Conservation (phyloP, 2,888 invertebrate species). For the Drosophila quinaria region DNA sequence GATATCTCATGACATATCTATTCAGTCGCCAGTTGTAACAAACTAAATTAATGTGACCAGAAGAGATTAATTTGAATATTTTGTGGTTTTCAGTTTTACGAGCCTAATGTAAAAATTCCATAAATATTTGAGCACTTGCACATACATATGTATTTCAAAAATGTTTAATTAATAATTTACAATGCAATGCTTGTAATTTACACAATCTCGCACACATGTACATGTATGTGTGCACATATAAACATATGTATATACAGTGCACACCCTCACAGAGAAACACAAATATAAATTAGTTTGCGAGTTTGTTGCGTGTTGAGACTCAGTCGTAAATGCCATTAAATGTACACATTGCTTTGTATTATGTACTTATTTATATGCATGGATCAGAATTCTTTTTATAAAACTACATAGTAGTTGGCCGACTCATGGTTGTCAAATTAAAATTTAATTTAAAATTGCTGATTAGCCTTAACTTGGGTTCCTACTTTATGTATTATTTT, state of each 20-base stretch:
- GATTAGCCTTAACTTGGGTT: no score
- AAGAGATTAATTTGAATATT: conserved; percentile 9
- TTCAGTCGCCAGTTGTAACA: not conserved
- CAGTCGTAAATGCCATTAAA: conserved; percentile 51
- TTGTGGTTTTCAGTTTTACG: conserved; percentile 9
- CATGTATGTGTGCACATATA: no score
- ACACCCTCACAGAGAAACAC: not conserved
- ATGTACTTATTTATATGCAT: conserved; percentile 8
- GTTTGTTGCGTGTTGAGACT: conserved; percentile 21
- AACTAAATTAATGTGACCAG: conserved; percentile 3
- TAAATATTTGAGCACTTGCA: conserved; percentile 31
- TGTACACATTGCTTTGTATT: conserved; percentile 36
- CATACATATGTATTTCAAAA: conserved; percentile 55
- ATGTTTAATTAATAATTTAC: conserved; percentile 54
- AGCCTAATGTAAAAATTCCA: conserved; percentile 19
- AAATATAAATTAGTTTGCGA: conserved; percentile 3
- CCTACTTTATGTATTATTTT: no score
- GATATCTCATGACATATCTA: no score
- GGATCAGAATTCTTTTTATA: not conserved
- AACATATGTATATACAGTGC: no score
- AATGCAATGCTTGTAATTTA: conserved; percentile 46
- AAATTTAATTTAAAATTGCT: no score
- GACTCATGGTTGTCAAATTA: no score
- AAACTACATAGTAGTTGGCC: no score
- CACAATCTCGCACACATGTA: conserved; percentile 10